Evolutionary conservation across 2,797 vertebrate genomes (phyloP).

Genomic region (Macrochelys suwanniensis): DNA sequence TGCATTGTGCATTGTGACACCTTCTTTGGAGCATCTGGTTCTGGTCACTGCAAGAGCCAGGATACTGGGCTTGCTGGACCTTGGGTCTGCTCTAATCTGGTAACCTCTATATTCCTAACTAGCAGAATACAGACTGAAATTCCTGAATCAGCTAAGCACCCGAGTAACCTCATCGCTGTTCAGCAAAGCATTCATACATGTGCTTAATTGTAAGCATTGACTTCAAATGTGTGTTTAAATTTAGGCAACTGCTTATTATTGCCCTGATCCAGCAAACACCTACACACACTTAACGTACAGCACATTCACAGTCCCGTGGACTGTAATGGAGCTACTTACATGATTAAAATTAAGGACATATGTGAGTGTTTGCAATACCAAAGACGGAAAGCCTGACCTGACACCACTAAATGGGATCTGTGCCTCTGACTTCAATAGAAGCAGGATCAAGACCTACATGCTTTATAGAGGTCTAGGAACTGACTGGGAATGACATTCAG

Average conservation of each 20-base stretch:
- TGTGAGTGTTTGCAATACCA: too few species aligned
- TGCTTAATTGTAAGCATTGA: not conserved
- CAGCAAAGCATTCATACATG: not conserved
- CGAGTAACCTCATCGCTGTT: not conserved
- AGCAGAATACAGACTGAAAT: not conserved
- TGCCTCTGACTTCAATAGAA: not conserved
- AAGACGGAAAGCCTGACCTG: not conserved
- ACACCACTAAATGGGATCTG: not conserved
- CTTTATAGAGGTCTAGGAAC: not conserved
- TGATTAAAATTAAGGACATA: not conserved
- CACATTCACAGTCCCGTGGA: not conserved
- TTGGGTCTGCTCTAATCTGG: too few species aligned
- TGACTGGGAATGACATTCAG: accelerated
- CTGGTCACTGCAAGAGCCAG: too few species aligned
- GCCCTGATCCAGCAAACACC: not conserved
- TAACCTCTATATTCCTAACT: too few species aligned
- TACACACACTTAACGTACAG: too few species aligned
- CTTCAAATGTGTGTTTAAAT: not conserved
- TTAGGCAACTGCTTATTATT: too few species aligned
- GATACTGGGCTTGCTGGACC: too few species aligned
- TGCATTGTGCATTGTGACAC: too few species aligned
- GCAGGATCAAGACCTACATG: accelerated
- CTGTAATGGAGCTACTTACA: not conserved
- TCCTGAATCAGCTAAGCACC: not conserved
- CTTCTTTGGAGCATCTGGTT: too few species aligned